phyloP scores from a whole-genome alignment of 2,113 vertebrate genomes.

The Bolborhynchus lineola region DNA sequence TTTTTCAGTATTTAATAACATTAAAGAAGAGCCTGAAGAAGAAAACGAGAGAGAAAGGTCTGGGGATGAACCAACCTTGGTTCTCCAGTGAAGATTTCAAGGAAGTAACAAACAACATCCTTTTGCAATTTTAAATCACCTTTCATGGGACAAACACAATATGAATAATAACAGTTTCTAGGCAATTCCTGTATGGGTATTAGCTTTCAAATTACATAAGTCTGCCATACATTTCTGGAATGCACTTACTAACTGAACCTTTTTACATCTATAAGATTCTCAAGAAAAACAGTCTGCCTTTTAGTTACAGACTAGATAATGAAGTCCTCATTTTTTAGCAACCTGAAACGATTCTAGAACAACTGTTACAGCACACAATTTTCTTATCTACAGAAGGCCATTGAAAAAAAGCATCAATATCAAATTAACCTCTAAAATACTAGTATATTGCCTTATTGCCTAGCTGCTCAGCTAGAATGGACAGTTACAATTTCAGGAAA shows the following conservation, averaged over 20 bases:
- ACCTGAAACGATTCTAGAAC: neutral
- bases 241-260: neutral
- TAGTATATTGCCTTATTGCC: neutral
- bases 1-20: neutral
- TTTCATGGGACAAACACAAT: neutral
- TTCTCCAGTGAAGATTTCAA: neutral
- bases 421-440: neutral
- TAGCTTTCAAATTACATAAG: neutral
- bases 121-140: neutral
- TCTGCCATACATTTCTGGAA: neutral
- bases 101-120: neutral
- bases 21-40: neutral
- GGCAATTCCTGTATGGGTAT: neutral
- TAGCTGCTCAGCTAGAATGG: neutral
- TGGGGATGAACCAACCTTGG: neutral
- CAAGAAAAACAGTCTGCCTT: neutral
- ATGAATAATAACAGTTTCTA: neutral
- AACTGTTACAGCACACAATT: neutral
- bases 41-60: neutral
- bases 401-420: neutral
- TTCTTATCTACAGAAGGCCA: neutral
- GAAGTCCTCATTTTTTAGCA: neutral
- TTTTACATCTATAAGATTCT: neutral
- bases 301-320: neutral
- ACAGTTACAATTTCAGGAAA: neutral